Evolutionary conservation across 2,888 invertebrate species (phyloP), one percentile per base, ranked within the genome.

Genomic region (Carabus problematicus): DNA sequence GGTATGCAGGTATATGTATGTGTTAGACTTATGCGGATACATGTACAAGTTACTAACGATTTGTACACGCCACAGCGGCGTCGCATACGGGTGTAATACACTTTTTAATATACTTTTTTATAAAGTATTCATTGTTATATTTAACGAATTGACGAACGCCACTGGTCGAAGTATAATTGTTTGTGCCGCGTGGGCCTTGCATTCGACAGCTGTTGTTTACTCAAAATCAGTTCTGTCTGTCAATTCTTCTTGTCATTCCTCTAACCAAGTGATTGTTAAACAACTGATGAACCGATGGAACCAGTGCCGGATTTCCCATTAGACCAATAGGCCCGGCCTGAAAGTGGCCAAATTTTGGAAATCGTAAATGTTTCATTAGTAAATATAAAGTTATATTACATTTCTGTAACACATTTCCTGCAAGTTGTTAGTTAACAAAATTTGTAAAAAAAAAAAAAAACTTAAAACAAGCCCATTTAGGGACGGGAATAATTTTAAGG

Each of bases 201-300:
- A 12, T 12, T 56, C 39, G 39, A n/a, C 49, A 59, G 47, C 14
- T 47, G 49, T 41, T 49, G 19, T 52, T 19, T 18, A 18, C 52
- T 18, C 19, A 52, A 58, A 56, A 59, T 49, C 59, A 59, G 58
- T 66, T 66, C 66, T 60, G 52, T 52, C 59, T 60, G 60, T 67
- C 60, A 60, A 41, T 67, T 47, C 56, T 19, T 47, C 49, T 52
- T 67, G 67, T 67, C 60, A 66, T 47, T 66, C 58, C n/a, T 29
- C 29, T n/a, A 8, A 56, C 39, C 8, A 19, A 56, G 12, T 19
- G 12, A 64, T 64, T 43, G 59, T 47, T 52, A 59, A 67, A 19
- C 52, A 18, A 60, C 41, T 52, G 18, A 59, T 16, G 11, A 64
- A 54, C 59, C 14, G 16, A 66, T 56, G 66, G 40, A 19, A 14